Percentiles rank a stretch among this genome's conserved stretches.
Evolutionary conservation across 2,888 invertebrate species (phyloP).

Genomic region (Agrotis ipsilon): DNA sequence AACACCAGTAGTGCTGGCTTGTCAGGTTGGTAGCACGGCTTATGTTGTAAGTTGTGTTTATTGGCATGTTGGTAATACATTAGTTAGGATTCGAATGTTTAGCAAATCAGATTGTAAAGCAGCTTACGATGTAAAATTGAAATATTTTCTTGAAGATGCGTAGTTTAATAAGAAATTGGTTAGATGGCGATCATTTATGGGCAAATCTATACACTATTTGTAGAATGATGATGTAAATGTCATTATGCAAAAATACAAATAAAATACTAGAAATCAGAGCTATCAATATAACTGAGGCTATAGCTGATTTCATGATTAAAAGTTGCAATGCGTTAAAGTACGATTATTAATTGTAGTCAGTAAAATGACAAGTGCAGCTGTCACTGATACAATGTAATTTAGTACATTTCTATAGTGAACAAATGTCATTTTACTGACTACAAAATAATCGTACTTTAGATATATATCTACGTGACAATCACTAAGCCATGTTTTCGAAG

Average conservation of each 20-base stretch:
- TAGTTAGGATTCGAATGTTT: not conserved
- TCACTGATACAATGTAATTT: too few relatives aligned
- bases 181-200: not conserved
- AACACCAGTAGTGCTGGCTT: conserved; percentile 50
- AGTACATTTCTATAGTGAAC: too few relatives aligned
- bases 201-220: not conserved
- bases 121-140: not conserved
- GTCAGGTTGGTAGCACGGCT: conserved; percentile 28
- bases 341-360: too few relatives aligned
- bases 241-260: too few relatives aligned
- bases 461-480: too few relatives aligned
- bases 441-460: too few relatives aligned
- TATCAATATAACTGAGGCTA: too few relatives aligned
- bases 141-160: not conserved
- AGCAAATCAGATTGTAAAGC: not conserved
- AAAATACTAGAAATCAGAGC: not conserved
- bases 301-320: too few relatives aligned
- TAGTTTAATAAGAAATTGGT: not conserved
- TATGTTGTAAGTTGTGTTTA: conserved; percentile 38
- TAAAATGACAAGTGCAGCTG: too few relatives aligned
- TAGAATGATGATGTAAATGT: not conserved
- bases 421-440: too few relatives aligned
- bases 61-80: conserved; percentile 25
- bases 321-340: too few relatives aligned
- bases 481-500: not conserved